These are phyloP conservation scores for Rafetus swinhoei DNA, from an alignment of 2,113 vertebrate genomes.

Conservation along the genomic window DNA sequence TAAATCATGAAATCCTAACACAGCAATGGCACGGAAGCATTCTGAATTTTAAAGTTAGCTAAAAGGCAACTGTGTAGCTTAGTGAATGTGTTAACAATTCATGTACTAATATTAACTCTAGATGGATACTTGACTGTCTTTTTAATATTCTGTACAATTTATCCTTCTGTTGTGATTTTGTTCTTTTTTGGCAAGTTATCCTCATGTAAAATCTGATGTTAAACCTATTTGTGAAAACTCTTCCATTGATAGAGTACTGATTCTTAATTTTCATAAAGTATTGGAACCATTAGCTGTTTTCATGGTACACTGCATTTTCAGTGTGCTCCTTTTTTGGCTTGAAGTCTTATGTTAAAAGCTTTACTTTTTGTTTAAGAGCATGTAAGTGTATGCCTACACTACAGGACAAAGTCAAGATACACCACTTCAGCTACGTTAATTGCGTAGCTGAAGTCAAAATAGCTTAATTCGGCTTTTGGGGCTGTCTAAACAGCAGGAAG, in stretches of 20 bases:
- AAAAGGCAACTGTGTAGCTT: constrained; percentile 23
- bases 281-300: background rate
- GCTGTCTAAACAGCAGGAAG: no score
- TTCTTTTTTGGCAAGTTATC: background rate
- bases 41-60: background rate
- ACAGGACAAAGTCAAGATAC: no score
- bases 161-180: background rate
- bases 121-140: background rate
- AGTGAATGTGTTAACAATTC: background rate
- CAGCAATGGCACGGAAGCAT: background rate
- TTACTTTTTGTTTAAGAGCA: background rate
- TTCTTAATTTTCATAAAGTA: background rate
- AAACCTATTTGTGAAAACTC: background rate
- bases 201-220: background rate
- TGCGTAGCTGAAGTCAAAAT: no score
- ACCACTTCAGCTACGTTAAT: no score
- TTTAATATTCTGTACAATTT: background rate
- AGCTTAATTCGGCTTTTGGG: no score
- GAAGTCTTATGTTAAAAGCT: background rate
- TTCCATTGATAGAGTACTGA: background rate
- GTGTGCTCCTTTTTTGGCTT: background rate
- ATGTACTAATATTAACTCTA: background rate
- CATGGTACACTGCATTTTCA: background rate
- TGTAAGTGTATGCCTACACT: background rate
- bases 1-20: background rate